Evolutionary conservation across 2,113 vertebrate species (phyloP).

Genomic region (Gymnobelideus leadbeateri): DNA sequence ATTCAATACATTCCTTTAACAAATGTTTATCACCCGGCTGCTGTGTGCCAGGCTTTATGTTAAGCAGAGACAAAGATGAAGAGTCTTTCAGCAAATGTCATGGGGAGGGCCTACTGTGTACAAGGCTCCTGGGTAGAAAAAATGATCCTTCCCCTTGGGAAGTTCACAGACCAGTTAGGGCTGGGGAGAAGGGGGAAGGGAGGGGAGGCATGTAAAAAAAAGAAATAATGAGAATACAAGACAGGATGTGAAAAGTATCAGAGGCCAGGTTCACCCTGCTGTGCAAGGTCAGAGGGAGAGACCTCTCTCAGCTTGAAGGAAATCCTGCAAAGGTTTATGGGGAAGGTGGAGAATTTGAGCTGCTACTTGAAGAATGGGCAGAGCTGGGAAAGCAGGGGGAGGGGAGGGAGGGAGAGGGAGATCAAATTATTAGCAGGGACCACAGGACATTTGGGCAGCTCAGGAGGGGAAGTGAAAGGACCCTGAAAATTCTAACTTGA

Average conservation of each 20-base stretch:
- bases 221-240: not conserved
- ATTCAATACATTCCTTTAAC: not conserved
- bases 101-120: not conserved
- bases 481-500: not conserved
- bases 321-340: not conserved
- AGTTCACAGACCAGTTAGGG: not conserved
- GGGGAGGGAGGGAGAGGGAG: not conserved
- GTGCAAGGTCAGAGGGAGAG: conserved; percentile 1
- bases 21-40: not conserved
- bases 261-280: not conserved
- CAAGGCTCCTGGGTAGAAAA: not conserved
- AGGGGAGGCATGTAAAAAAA: not conserved
- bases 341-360: not conserved
- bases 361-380: not conserved
- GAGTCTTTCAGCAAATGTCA: not conserved
- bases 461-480: not conserved
- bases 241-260: not conserved
- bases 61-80: not conserved
- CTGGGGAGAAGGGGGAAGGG: too few relatives aligned
- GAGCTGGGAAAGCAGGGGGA: not conserved
- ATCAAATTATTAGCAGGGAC: not conserved
- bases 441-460: not conserved
- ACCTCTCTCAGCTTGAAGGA: conserved; percentile 4
- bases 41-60: not conserved
- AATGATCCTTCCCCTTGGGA: not conserved